Evolutionary conservation across 2,888 invertebrate species (phyloP).

Genomic region (Metellina segmentata): DNA sequence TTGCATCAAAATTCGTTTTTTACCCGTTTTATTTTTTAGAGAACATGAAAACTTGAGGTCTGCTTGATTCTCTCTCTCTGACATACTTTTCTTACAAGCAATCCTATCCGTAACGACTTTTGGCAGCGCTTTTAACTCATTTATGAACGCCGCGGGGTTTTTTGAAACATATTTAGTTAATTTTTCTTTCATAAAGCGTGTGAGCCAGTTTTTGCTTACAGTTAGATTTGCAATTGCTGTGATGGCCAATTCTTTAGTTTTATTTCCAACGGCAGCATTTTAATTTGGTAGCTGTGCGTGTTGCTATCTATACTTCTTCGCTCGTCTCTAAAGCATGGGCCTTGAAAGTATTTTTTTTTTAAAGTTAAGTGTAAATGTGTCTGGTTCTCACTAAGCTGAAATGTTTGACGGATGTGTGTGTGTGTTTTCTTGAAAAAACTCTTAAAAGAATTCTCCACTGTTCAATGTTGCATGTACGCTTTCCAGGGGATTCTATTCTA

Average conservation of each 20-base stretch:
- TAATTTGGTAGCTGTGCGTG: background rate
- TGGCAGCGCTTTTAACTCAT: conserved; percentile 49
- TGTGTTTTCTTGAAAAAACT: no score
- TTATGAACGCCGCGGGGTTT: conserved; percentile 26
- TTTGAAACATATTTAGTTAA: conserved; percentile 16
- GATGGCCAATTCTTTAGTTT: background rate
- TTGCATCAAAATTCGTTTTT: conserved; percentile 24
- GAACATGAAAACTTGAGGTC: conserved; percentile 5
- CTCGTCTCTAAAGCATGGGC: background rate
- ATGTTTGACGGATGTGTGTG: no score
- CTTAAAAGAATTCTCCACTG: no score
- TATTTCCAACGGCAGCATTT: background rate
- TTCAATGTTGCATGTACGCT: no score
- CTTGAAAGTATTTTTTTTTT: background rate
- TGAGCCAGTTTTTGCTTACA: conserved; percentile 18
- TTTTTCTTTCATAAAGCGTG: conserved; percentile 16
- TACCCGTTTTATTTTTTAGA: background rate
- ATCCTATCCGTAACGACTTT: conserved; percentile 52
- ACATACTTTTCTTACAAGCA: conserved; percentile 40
- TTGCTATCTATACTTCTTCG: background rate
- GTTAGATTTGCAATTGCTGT: conserved; percentile 23
- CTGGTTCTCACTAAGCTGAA: background rate
- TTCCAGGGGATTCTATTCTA: no score
- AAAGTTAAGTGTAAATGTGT: background rate
- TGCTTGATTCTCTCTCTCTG: conserved; percentile 13